Evolutionary conservation across 2,113 vertebrate species (phyloP).

Genomic region (Siniperca chuatsi): DNA sequence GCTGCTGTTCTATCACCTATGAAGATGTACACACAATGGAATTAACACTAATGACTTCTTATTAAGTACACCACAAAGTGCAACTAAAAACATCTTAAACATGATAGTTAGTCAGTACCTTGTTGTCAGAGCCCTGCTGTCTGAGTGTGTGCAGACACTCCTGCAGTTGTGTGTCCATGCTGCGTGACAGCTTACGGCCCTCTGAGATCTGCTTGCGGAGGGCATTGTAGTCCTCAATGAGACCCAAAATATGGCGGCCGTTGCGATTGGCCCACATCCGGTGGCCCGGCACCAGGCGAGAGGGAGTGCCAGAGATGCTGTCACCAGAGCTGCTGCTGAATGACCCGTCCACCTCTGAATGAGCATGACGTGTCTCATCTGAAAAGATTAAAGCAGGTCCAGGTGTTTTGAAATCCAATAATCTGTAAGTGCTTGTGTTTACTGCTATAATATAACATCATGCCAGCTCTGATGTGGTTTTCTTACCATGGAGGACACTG

Average conservation of each 20-base stretch:
- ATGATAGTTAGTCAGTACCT: conserved; percentile 50
- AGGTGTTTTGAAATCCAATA: background rate
- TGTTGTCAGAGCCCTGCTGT: conserved; percentile 60
- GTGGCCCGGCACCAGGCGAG: conserved; percentile 84
- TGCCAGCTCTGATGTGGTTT: background rate
- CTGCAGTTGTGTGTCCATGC: conserved; percentile 84
- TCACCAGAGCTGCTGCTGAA: conserved; percentile 81
- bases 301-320: conserved; percentile 69
- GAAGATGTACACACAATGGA: conserved; percentile 12
- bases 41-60: too few species aligned
- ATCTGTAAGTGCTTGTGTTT: background rate
- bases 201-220: conserved; percentile 90
- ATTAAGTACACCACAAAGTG: background rate
- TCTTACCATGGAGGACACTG: conserved; percentile 50
- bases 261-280: conserved; percentile 87
- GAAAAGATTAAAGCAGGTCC: background rate
- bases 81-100: background rate
- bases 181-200: conserved; percentile 83
- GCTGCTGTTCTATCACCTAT: conserved; percentile 75
- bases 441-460: background rate
- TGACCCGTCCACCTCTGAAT: conserved; percentile 72
- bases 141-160: conserved; percentile 68
- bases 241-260: conserved; percentile 89
- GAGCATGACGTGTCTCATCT: conserved; percentile 55
- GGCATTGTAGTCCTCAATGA: conserved; percentile 90